phyloP scores from a whole-genome alignment of 1,140 invertebrate genomes.

The Antheraea mylitta region DNA sequence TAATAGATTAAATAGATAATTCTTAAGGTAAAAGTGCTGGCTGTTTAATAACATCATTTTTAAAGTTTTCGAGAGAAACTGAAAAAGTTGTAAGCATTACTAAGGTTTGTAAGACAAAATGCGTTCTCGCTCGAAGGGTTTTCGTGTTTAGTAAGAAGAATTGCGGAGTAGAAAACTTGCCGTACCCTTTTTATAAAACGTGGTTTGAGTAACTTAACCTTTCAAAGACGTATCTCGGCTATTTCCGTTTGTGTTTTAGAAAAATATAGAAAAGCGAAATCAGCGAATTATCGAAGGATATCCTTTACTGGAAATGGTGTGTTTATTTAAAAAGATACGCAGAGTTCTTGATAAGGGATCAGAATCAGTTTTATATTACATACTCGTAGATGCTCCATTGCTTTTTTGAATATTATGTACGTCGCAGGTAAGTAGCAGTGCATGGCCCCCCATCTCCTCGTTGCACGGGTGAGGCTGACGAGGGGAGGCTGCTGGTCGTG shows the following conservation, averaged over 20 bases:
- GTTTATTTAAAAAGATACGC: too few relatives aligned
- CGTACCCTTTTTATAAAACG: conserved; percentile 5
- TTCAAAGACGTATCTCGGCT: not conserved
- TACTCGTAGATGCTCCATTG: too few relatives aligned
- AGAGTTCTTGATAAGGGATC: too few relatives aligned
- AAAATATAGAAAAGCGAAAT: conserved; percentile 5
- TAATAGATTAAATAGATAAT: not conserved
- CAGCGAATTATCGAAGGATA: conserved; percentile 4
- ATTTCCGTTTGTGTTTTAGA: conserved; percentile 4
- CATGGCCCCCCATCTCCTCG: too few relatives aligned
- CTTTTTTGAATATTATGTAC: too few relatives aligned
- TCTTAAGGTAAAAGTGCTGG: not conserved
- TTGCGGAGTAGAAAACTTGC: conserved; percentile 4
- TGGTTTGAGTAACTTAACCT: conserved; percentile 5
- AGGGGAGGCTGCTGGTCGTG: too few relatives aligned
- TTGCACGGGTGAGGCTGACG: too few relatives aligned
- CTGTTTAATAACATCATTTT: not conserved
- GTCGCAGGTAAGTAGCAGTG: too few relatives aligned
- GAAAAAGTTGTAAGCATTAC: not conserved
- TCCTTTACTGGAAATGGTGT: not conserved
- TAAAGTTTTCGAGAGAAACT: not conserved
- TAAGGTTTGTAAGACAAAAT: conserved; percentile 6
- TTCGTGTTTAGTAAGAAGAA: not conserved
- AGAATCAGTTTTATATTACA: too few relatives aligned
- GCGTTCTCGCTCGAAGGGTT: conserved; percentile 3